These are phyloP conservation scores for Taurulus bubalis DNA, from an alignment of 2,113 vertebrate species.

Conservation along the genomic window DNA sequence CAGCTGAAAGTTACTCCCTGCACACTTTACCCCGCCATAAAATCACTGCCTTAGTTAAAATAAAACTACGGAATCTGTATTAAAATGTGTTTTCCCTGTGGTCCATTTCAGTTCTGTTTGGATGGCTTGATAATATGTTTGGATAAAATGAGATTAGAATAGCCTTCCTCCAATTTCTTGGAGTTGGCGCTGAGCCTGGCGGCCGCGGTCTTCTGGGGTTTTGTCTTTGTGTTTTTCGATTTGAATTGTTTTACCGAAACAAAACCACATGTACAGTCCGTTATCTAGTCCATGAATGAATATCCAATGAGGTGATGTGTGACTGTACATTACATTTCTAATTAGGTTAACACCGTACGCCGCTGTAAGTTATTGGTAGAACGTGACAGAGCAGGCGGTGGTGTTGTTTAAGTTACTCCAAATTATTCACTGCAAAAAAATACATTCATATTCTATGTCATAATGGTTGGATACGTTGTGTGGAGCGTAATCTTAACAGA, in stretches of 20 bases:
- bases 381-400: not conserved
- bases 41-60: conserved; percentile 53
- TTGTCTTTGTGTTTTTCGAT: conserved; percentile 34
- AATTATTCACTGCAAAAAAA: not conserved
- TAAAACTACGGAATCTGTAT: conserved; percentile 41
- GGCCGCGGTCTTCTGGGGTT: conserved; percentile 16
- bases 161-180: conserved; percentile 8
- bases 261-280: conserved; percentile 1
- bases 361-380: conserved; percentile 8
- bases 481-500: not conserved
- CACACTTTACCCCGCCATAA: conserved; percentile 42
- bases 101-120: conserved; percentile 54
- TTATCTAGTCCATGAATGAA: conserved; percentile 8
- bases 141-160: conserved; percentile 50
- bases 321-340: not conserved
- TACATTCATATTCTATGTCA: conserved; percentile 14
- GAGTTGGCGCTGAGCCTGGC: conserved; percentile 4
- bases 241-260: conserved; percentile 32
- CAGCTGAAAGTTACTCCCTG: conserved; percentile 42
- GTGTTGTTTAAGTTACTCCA: not conserved
- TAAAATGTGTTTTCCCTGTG: conserved; percentile 53
- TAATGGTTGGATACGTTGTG: not conserved
- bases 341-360: not conserved
- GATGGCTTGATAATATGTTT: conserved; percentile 46
- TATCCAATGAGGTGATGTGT: conserved; percentile 11